phyloP scores from a whole-genome alignment of 2,888 invertebrate species.

The Drosophila testacea region DNA sequence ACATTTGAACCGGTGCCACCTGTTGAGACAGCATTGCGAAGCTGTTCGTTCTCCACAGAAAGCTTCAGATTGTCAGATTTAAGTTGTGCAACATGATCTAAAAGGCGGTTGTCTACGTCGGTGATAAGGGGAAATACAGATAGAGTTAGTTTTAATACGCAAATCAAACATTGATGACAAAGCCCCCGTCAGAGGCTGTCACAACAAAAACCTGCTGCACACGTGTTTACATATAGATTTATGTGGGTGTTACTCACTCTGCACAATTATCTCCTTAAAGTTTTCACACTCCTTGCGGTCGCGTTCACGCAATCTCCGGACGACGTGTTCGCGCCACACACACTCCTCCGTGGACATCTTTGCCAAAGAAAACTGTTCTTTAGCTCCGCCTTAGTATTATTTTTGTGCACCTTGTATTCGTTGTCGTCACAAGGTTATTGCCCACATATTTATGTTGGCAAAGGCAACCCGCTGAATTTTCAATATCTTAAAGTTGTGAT shows the following conservation, averaged over 20 bases:
- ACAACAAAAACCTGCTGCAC: not conserved
- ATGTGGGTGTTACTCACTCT: slow-evolving; percentile 88
- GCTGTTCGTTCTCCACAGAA: slow-evolving; percentile 93
- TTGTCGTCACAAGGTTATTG: slow-evolving; percentile 34
- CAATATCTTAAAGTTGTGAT: not conserved
- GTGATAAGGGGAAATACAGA: not conserved
- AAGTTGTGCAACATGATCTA: slow-evolving; percentile 92
- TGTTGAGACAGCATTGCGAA: slow-evolving; percentile 87
- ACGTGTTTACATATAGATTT: not conserved
- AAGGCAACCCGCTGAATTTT: slow-evolving; percentile 1
- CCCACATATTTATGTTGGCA: slow-evolving; percentile 31
- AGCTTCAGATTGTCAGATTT: slow-evolving; percentile 94
- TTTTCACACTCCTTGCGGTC: slow-evolving; percentile 91
- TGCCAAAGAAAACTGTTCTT: slow-evolving; percentile 24
- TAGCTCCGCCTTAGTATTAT: slow-evolving; percentile 5
- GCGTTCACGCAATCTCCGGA: slow-evolving; percentile 89
- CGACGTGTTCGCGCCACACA: slow-evolving; percentile 90
- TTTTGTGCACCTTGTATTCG: slow-evolving; percentile 7
- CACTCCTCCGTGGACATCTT: slow-evolving; percentile 83
- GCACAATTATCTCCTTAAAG: slow-evolving; percentile 92
- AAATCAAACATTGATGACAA: not conserved
- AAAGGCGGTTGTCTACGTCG: slow-evolving; percentile 92
- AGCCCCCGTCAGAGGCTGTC: not conserved
- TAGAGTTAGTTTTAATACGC: slow-evolving; percentile 9
- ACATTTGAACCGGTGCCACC: slow-evolving; percentile 85